Percentiles rank a stretch among this genome's conserved stretches.
phyloP scores from a whole-genome alignment of 2,113 vertebrate genomes.

The Brachypteracias leptosomus region DNA sequence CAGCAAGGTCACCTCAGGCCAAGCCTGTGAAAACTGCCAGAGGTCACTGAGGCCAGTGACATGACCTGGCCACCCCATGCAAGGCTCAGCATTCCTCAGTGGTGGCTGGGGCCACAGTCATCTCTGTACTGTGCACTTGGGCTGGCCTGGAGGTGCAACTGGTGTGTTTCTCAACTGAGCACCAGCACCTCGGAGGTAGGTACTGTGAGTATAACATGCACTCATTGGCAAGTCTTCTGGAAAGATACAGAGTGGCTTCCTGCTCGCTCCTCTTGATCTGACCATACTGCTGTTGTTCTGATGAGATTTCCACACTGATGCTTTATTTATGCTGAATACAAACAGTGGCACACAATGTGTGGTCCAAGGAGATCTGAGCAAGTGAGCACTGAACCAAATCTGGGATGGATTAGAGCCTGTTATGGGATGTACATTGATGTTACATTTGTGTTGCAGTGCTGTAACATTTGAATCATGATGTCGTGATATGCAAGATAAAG shows the following conservation, averaged over 20 bases:
- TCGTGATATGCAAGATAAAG: conserved; percentile 58
- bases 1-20: not conserved
- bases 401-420: conserved; percentile 60
- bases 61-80: accelerated
- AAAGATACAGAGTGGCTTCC: conserved; percentile 7
- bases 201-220: not conserved
- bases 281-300: not conserved
- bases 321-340: conserved; percentile 10
- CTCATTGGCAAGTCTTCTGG: not conserved
- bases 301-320: conserved; percentile 26
- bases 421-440: conserved; percentile 68
- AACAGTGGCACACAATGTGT: conserved; percentile 65
- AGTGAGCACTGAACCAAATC: conserved; percentile 53
- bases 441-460: conserved; percentile 62
- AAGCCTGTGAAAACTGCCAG: not conserved
- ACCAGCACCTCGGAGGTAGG: not conserved
- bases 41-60: accelerated
- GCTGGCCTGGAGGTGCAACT: not conserved
- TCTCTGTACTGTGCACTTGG: accelerated
- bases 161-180: not conserved
- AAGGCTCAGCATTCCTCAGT: accelerated
- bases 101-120: accelerated
- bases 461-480: conserved; percentile 62
- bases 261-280: conserved; percentile 51
- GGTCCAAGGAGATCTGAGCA: conserved; percentile 62